Evolutionary conservation across 2,113 vertebrate species (phyloP).

Genomic region (Nettapus auritus): DNA sequence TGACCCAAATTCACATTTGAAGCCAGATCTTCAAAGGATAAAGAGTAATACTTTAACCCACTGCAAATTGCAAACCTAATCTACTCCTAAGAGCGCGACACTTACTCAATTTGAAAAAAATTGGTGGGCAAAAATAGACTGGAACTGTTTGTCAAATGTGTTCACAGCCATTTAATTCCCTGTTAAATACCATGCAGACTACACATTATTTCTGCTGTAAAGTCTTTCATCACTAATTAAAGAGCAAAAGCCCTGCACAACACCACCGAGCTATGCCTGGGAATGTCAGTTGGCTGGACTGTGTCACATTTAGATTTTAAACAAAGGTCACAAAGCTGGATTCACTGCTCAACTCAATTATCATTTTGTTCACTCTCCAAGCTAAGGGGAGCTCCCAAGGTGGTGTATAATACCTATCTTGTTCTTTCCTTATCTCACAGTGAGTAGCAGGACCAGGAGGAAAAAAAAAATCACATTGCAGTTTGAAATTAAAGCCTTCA

Average conservation of each 20-base stretch:
- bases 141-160: background rate
- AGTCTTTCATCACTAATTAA: background rate
- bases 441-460: background rate
- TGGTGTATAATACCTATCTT: too few relatives aligned
- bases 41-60: slow-evolving; percentile 2
- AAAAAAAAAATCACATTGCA: background rate
- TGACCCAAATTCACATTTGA: background rate
- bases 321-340: background rate
- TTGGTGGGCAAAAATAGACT: background rate
- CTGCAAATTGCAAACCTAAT: slow-evolving; percentile 5
- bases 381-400: background rate
- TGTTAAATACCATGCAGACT: background rate
- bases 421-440: background rate
- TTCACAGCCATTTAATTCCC: background rate
- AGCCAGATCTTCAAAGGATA: slow-evolving; percentile 14
- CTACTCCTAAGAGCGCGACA: background rate
- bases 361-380: background rate
- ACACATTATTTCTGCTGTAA: background rate
- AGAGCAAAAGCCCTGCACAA: background rate
- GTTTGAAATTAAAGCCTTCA: background rate
- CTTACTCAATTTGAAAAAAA: background rate
- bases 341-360: background rate
- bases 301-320: background rate
- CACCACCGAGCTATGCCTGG: background rate
- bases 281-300: background rate